Evolutionary conservation across 2,797 vertebrate genomes (phyloP).

Genomic region (Threskiornis aethiopicus): DNA sequence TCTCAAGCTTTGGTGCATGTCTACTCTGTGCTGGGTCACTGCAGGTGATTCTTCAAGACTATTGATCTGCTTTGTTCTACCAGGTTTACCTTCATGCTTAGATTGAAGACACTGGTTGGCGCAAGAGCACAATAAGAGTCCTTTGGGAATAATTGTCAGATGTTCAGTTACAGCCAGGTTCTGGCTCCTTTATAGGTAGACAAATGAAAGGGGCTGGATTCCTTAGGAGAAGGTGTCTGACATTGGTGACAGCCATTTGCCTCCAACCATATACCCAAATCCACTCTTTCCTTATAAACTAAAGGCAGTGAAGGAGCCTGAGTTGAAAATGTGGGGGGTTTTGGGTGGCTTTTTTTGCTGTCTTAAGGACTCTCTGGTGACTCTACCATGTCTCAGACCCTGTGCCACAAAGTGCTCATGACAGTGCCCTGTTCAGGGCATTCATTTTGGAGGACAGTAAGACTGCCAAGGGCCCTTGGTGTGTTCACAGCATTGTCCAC

Average conservation of each 20-base stretch:
- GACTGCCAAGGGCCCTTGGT: neutral
- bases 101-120: neutral
- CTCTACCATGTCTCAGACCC: neutral
- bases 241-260: neutral
- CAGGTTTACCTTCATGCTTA: neutral
- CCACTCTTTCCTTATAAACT: neutral
- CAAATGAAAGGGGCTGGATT: neutral
- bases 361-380: neutral
- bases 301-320: neutral
- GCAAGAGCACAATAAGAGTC: neutral
- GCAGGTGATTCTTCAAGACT: neutral
- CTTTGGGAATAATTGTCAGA: neutral
- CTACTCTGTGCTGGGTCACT: neutral
- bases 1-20: neutral
- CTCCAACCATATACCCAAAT: neutral
- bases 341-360: neutral
- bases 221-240: neutral
- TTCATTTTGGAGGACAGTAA: neutral
- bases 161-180: neutral
- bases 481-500: neutral
- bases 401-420: neutral
- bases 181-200: neutral
- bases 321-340: neutral
- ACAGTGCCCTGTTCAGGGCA: neutral
- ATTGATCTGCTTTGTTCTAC: neutral